Percentiles rank a stretch among this genome's conserved stretches.
phyloP scores from a whole-genome alignment of 1,140 invertebrate species.

The Heliconius nattereri region DNA sequence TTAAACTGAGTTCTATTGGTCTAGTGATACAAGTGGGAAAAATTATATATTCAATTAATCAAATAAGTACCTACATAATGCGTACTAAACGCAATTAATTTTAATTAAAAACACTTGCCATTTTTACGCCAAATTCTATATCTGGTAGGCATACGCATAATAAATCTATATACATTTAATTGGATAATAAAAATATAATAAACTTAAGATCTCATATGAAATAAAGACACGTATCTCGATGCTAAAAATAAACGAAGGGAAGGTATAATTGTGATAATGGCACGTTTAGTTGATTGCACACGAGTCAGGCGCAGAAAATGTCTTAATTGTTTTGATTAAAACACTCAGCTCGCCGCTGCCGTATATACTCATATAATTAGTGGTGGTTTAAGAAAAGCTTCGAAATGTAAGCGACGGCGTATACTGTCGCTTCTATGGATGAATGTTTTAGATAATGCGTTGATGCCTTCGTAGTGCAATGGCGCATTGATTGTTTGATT shows the following conservation, averaged over 20 bases:
- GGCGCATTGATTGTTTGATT: no score
- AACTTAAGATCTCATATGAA: constrained; percentile 5
- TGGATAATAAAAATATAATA: constrained; percentile 4
- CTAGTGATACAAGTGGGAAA: no score
- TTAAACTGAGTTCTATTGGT: no score
- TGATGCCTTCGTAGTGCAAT: no score
- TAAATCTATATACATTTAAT: not conserved
- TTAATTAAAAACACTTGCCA: not conserved
- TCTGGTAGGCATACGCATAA: not conserved
- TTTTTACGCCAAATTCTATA: not conserved
- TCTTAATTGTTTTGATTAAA: constrained; percentile 34
- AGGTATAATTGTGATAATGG: constrained; percentile 21
- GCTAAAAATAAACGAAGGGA: constrained; percentile 8
- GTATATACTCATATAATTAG: not conserved
- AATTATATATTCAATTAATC: no score
- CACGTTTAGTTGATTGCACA: constrained; percentile 22
- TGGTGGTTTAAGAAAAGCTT: not conserved
- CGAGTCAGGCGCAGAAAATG: constrained; percentile 28
- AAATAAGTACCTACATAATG: no score
- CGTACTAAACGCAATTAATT: not conserved
- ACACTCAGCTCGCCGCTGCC: constrained; percentile 7
- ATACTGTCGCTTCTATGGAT: not conserved
- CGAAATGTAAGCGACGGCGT: constrained; percentile 2
- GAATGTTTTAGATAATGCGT: not conserved
- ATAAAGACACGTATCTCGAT: not conserved